Conservation (phyloP, 2,113 vertebrate species). For the Meles meles region DNA sequence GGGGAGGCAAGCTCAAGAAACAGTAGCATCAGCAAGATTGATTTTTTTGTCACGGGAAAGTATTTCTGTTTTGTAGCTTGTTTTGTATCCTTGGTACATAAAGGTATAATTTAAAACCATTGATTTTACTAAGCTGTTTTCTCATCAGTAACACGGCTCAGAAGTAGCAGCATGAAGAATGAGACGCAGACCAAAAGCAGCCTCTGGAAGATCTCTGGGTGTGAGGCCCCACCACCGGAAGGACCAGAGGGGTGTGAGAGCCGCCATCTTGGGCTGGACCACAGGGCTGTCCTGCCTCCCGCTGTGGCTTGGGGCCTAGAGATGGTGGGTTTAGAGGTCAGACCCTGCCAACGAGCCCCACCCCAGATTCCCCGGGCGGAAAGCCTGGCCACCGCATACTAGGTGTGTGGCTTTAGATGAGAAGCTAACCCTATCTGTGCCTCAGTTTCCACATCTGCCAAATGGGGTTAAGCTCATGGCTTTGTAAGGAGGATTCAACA, state of each 20-base stretch:
- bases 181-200: neutral
- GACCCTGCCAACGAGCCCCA: neutral
- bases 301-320: fast-evolving
- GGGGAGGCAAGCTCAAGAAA: slow-evolving; percentile 69
- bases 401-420: neutral
- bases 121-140: slow-evolving; percentile 81
- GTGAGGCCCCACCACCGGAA: neutral
- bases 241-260: fast-evolving
- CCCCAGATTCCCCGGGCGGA: no score
- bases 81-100: slow-evolving; percentile 75
- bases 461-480: fast-evolving
- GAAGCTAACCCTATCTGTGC: neutral
- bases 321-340: neutral
- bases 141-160: slow-evolving; percentile 68
- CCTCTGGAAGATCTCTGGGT: neutral
- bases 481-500: neutral
- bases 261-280: fast-evolving
- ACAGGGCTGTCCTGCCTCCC: fast-evolving
- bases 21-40: slow-evolving; percentile 74
- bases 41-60: slow-evolving; percentile 77
- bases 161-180: slow-evolving; percentile 66
- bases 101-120: slow-evolving; percentile 80
- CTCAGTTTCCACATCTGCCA: neutral
- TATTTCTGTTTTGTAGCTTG: slow-evolving; percentile 74
- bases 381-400: fast-evolving